A percentile compares a stretch with the other conserved stretches of the same genome.
phyloP scores from a whole-genome alignment of 2,113 vertebrate species.

The Sterna hirundo region DNA sequence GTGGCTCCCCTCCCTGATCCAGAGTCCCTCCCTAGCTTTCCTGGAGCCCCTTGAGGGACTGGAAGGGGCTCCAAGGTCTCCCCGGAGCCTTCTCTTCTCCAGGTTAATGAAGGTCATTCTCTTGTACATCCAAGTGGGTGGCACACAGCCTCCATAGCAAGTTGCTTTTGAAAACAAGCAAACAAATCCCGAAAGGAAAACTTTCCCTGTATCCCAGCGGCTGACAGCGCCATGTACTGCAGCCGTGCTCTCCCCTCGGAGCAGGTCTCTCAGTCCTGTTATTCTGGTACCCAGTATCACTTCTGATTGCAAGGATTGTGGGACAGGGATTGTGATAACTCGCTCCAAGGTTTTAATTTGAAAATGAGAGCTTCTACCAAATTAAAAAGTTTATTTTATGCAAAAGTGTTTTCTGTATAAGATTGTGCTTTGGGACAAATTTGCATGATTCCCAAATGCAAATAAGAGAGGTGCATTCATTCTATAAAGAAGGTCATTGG shows the following conservation, averaged over 20 bases:
- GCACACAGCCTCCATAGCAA: background rate
- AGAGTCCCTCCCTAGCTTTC: background rate
- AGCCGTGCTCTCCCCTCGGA: fast-evolving
- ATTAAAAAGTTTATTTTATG: background rate
- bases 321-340: background rate
- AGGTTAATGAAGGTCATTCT: background rate
- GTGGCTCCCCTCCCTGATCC: background rate
- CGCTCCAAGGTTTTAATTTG: background rate
- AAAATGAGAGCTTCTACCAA: background rate
- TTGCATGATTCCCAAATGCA: background rate
- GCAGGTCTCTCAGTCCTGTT: background rate
- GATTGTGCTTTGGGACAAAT: background rate
- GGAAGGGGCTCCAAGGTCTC: background rate
- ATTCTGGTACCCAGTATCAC: background rate
- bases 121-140: background rate
- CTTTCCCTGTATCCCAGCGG: no score
- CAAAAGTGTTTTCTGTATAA: background rate
- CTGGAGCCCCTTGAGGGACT: background rate
- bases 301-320: background rate
- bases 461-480: background rate
- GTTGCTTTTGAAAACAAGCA: background rate
- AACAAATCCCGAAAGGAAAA: background rate
- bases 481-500: fast-evolving
- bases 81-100: background rate
- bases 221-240: background rate